A percentile compares a stretch with the other conserved stretches of the same genome.
These are phyloP conservation scores for Bellardia bayeri DNA, from an alignment of 2,888 invertebrate genomes.

Conservation along the genomic window DNA sequence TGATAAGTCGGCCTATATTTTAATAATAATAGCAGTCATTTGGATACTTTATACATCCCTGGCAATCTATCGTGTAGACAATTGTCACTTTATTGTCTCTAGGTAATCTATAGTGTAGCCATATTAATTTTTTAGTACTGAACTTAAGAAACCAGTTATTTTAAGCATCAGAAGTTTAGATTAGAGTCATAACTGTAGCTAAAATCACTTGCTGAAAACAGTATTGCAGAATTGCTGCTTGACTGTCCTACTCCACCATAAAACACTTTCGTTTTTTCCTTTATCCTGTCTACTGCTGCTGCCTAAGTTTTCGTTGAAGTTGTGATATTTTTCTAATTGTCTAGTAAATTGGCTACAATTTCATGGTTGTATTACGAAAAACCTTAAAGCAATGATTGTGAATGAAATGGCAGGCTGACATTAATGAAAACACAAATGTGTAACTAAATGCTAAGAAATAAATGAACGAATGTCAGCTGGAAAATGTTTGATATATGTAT, in stretches of 20 bases:
- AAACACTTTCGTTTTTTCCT: neutral
- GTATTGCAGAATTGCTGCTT: too few species aligned
- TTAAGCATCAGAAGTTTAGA: too few species aligned
- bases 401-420: neutral
- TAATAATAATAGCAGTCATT: too few species aligned
- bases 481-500: neutral
- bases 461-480: neutral
- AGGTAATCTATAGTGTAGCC: too few species aligned
- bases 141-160: too few species aligned
- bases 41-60: too few species aligned
- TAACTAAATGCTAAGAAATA: neutral
- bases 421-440: constrained; percentile 30
- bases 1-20: too few species aligned
- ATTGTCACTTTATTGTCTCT: too few species aligned
- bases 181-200: too few species aligned
- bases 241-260: neutral
- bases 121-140: too few species aligned
- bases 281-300: neutral
- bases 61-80: too few species aligned
- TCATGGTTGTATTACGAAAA: constrained; percentile 49
- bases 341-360: constrained; percentile 65
- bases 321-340: constrained; percentile 60
- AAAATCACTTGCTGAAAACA: too few species aligned
- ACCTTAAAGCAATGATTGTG: constrained; percentile 21
- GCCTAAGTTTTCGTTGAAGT: constrained; percentile 23